Base-by-base conservation (phyloP, 1,140 invertebrate species). In the Stratiolaelaps scimitus region DNA sequence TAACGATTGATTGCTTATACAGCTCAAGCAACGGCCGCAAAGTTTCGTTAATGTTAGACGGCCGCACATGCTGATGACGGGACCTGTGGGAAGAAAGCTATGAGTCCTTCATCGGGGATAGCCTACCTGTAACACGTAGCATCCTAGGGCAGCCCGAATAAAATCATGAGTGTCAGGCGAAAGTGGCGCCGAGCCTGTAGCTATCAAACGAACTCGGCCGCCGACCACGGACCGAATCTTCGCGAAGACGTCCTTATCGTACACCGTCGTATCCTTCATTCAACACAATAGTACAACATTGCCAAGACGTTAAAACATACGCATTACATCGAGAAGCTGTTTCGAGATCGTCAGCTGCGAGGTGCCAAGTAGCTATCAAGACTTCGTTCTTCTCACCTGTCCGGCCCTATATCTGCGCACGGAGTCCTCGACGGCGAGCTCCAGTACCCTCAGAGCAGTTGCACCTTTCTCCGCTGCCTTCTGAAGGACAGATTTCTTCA, bases 131-230 rank as follows among this genome's bases (percentile, higher is more conserved):
- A 89, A 83, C 28, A 97, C 83, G 48, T 85, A 85, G 56, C 87
- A 85, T 74, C 91, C 95, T 29, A 98, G 81, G 74, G 91, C 94
- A 67, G 89, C 83, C 75, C 92, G 88, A 71, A 96, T 89, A 75
- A 95, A 92, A 71, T 86, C 83, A 74, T 98, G 93, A 7, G 93
- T 97, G 73, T 96, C 91, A 1, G 89, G 83, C n/a, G 89, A 89
- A 0, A 98, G 79, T 20, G 94, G 93, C 30, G 95, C 95, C 67
- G 94, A 92, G 65, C 95, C 95, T n/a, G 83, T 83, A 64, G 97
- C 82, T 74, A 98, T 85, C 53, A 92, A 77, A 19, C 91, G 80
- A 30, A 98, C 78, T 43, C 81, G 79, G 5, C 94, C 93, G 47
- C 95, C 95, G 69, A 98, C 81, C 66, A 89, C 78, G 67, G 83